phyloP scores from a whole-genome alignment of 2,113 vertebrate species.

The Plotosus lineatus region DNA sequence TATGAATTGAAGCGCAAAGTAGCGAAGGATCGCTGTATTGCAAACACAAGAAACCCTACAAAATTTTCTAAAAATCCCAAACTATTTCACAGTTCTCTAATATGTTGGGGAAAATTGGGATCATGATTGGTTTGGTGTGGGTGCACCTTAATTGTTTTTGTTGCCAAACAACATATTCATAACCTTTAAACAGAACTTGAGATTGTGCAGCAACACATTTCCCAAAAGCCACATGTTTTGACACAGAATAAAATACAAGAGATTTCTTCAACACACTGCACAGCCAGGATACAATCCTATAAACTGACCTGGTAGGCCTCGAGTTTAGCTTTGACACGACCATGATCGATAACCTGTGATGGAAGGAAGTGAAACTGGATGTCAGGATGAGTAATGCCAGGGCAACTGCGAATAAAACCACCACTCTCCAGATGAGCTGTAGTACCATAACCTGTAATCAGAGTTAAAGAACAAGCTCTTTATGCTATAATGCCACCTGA shows the following conservation, averaged over 20 bases:
- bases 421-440: slow-evolving; percentile 92
- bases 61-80: too few relatives aligned
- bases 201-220: too few relatives aligned
- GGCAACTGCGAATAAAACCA: slow-evolving; percentile 88
- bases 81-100: too few relatives aligned
- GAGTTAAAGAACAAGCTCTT: background rate
- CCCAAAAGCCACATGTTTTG: too few relatives aligned
- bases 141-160: too few relatives aligned
- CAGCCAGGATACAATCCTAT: background rate
- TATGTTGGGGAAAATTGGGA: too few relatives aligned
- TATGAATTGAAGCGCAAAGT: too few relatives aligned
- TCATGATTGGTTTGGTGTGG: too few relatives aligned
- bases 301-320: slow-evolving; percentile 90
- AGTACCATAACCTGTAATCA: slow-evolving; percentile 81
- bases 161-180: too few relatives aligned
- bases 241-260: background rate
- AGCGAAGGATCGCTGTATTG: too few relatives aligned
- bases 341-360: slow-evolving; percentile 94
- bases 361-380: slow-evolving; percentile 98
- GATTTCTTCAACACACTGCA: background rate
- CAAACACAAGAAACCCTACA: too few relatives aligned
- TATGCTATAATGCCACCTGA: background rate
- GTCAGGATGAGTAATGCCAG: slow-evolving; percentile 83
- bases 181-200: too few relatives aligned
- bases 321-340: slow-evolving; percentile 76